Percentiles rank a stretch among this genome's conserved stretches.
Evolutionary conservation across 2,113 vertebrate species (phyloP).

Genomic region (Anarhynchus alexandrinus): DNA sequence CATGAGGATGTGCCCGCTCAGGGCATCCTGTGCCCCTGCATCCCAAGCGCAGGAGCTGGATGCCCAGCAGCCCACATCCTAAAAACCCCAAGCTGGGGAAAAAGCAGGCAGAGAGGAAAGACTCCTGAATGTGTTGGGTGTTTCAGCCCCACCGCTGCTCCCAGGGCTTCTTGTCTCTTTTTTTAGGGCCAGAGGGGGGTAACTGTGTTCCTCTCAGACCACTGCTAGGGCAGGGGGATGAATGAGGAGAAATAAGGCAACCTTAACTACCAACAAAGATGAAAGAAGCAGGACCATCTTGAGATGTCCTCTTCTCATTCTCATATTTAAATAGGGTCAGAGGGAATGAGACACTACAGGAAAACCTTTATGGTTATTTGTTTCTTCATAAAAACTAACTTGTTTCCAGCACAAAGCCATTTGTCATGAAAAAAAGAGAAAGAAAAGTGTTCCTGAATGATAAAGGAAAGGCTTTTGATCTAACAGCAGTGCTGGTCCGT

Average conservation of each 20-base stretch:
- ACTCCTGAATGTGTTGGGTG: neutral
- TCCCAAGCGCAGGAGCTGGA: neutral
- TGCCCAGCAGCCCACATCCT: neutral
- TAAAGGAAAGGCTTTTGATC: neutral
- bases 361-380: neutral
- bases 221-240: neutral
- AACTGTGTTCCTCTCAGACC: rapidly evolving
- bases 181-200: neutral
- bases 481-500: neutral
- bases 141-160: neutral
- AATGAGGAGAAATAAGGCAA: neutral
- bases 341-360: neutral
- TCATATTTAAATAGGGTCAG: neutral
- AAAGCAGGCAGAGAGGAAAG: neutral
- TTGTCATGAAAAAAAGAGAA: neutral
- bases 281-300: neutral
- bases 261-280: neutral
- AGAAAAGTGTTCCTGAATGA: rapidly evolving
- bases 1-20: rapidly evolving
- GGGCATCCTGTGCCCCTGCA: rapidly evolving
- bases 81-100: too few relatives aligned
- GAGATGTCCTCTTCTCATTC: neutral
- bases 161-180: neutral
- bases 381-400: neutral
- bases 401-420: neutral